A percentile compares a stretch with the other conserved stretches of the same genome.
phyloP scores from a whole-genome alignment of 2,888 invertebrate genomes.

The Cephus spinipes region DNA sequence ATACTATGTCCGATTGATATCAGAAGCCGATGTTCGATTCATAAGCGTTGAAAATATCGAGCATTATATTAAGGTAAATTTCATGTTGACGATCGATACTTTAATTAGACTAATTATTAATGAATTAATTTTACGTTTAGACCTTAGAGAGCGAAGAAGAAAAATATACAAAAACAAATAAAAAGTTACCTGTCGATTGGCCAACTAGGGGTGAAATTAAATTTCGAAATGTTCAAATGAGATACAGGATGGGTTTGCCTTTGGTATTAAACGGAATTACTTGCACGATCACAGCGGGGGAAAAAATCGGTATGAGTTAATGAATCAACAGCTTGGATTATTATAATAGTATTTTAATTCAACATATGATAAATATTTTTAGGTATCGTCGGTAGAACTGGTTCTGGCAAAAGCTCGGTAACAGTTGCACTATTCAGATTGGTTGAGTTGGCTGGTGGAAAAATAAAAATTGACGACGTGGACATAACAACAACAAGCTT shows the following conservation, averaged over 20 bases:
- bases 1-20: slow-evolving; percentile 67
- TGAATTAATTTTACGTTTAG: slow-evolving; percentile 29
- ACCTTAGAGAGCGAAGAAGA: slow-evolving; percentile 45
- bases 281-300: slow-evolving; percentile 69
- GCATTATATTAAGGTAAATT: slow-evolving; percentile 52
- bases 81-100: slow-evolving; percentile 22
- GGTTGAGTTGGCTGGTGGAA: slow-evolving; percentile 69
- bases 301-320: slow-evolving; percentile 71
- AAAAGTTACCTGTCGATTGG: slow-evolving; percentile 65
- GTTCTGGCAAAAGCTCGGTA: slow-evolving; percentile 72
- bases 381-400: slow-evolving; percentile 68
- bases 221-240: slow-evolving; percentile 68
- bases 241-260: slow-evolving; percentile 66
- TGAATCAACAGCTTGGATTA: not conserved
- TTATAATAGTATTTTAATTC: not conserved
- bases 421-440: slow-evolving; percentile 72
- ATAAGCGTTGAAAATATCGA: slow-evolving; percentile 68
- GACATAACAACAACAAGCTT: slow-evolving; percentile 63
- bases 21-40: slow-evolving; percentile 68
- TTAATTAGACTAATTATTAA: not conserved
- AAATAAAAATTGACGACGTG: slow-evolving; percentile 69
- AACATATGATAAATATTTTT: slow-evolving; percentile 10
- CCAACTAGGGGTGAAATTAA: slow-evolving; percentile 68
- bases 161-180: slow-evolving; percentile 18
- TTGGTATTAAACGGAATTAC: slow-evolving; percentile 70